Conservation (phyloP, 1,140 invertebrate genomes). For the Pseudoatta argentina region DNA sequence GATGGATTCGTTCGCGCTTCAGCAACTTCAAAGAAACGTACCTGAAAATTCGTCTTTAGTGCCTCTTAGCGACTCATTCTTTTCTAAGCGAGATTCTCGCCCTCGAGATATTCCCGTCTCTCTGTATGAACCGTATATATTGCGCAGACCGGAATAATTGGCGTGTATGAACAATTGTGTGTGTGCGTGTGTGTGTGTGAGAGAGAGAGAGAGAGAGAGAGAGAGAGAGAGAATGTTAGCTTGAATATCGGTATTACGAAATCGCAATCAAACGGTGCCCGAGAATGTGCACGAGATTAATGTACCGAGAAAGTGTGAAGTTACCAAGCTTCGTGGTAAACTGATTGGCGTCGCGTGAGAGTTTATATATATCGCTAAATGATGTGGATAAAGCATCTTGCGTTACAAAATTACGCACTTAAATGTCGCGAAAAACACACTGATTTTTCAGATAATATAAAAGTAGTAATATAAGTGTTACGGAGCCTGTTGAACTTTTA, state of each 20-base stretch:
- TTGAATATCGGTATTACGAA: slow-evolving; percentile 27
- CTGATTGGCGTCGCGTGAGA: neutral
- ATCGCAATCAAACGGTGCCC: slow-evolving; percentile 28
- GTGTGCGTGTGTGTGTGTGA: too few species aligned
- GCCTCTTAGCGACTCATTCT: slow-evolving; percentile 22
- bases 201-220: neutral
- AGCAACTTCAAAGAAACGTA: slow-evolving; percentile 49
- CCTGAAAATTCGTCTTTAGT: slow-evolving; percentile 47
- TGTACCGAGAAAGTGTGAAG: slow-evolving; percentile 35
- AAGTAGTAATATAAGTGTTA: neutral
- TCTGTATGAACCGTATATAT: slow-evolving; percentile 14
- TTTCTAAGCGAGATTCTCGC: slow-evolving; percentile 5
- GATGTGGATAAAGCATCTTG: slow-evolving; percentile 6
- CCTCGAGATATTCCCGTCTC: slow-evolving; percentile 5
- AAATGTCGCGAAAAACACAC: slow-evolving; percentile 19
- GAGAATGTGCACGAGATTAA: slow-evolving; percentile 43
- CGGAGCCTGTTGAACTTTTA: slow-evolving; percentile 15
- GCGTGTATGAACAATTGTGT: slow-evolving; percentile 33
- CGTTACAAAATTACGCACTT: slow-evolving; percentile 6
- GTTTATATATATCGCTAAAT: slow-evolving; percentile 23
- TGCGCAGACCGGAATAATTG: slow-evolving; percentile 49
- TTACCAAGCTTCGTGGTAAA: neutral
- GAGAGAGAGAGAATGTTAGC: neutral
- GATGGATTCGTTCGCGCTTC: slow-evolving; percentile 54
- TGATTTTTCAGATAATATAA: slow-evolving; percentile 49